A percentile compares a stretch with the other conserved stretches of the same genome.
Conservation (phyloP, 2,797 vertebrate genomes). For the Rhinogobio ventralis region DNA sequence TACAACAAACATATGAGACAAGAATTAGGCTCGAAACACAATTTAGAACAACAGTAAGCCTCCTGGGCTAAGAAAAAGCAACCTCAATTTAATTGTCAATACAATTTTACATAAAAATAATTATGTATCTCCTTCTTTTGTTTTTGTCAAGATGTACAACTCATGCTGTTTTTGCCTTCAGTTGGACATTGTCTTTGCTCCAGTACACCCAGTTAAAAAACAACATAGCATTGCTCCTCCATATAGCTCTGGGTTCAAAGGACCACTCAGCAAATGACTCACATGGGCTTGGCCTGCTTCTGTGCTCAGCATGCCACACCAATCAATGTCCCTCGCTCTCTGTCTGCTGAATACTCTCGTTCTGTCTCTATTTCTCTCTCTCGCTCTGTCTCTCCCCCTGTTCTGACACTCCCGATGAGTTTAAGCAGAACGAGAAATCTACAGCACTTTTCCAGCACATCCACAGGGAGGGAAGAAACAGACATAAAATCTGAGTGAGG, state of each 20-base stretch:
- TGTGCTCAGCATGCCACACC: constrained; percentile 51
- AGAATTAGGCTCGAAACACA: neutral
- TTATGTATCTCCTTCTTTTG: neutral
- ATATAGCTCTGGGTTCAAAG: constrained; percentile 56
- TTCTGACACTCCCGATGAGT: constrained; percentile 38
- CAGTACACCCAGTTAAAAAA: constrained; percentile 30
- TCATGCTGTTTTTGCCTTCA: constrained; percentile 13
- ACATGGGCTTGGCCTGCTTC: constrained; percentile 54
- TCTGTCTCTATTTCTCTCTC: constrained; percentile 42
- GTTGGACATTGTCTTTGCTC: neutral
- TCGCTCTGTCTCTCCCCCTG: constrained; percentile 29
- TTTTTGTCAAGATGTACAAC: neutral
- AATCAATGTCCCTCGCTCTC: constrained; percentile 57
- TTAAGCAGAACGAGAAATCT: constrained; percentile 47
- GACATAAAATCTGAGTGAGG: constrained; percentile 35
- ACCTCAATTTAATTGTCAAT: neutral
- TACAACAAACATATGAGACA: neutral
- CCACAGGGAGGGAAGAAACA: constrained; percentile 25
- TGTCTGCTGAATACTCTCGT: constrained; percentile 34
- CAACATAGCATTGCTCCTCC: constrained; percentile 30
- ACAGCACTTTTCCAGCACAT: constrained; percentile 54
- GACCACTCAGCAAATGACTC: constrained; percentile 50
- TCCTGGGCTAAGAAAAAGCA: neutral
- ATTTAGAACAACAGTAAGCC: neutral
- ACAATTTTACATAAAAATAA: neutral